phyloP scores from a whole-genome alignment of 1,140 invertebrate species.

The Pararge aegeria region DNA sequence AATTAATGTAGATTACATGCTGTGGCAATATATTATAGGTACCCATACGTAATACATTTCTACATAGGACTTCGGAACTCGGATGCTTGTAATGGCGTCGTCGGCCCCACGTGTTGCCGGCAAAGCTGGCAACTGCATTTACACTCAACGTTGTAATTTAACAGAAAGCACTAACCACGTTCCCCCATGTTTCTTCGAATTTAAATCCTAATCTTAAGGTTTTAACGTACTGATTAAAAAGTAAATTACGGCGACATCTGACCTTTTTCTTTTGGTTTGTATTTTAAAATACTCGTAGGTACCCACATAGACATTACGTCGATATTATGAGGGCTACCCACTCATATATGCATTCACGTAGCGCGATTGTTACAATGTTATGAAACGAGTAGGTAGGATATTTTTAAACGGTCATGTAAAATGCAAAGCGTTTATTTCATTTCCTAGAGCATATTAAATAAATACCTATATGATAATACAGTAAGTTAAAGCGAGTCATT shows the following conservation, averaged over 20 bases:
- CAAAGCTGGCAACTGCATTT: slow-evolving; percentile 22
- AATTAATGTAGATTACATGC: no score
- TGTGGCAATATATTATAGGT: neutral
- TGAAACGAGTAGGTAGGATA: neutral
- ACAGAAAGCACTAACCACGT: slow-evolving; percentile 8
- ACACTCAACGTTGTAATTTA: slow-evolving; percentile 7
- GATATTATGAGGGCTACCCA: neutral
- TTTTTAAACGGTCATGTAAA: slow-evolving; percentile 9
- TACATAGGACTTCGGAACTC: neutral
- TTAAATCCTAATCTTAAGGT: neutral
- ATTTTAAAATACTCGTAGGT: slow-evolving; percentile 8
- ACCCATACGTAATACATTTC: no score
- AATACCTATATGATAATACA: no score
- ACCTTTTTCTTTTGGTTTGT: slow-evolving; percentile 7
- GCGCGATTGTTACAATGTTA: slow-evolving; percentile 10
- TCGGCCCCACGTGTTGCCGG: slow-evolving; percentile 10
- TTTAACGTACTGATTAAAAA: neutral
- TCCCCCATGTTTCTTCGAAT: neutral
- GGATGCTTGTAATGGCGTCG: neutral
- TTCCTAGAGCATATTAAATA: no score
- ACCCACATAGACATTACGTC: neutral
- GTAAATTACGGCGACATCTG: neutral
- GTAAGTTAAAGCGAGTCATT: no score
- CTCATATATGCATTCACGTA: neutral
- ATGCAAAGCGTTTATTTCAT: neutral